Base-by-base conservation (phyloP, 2,797 vertebrate genomes). In the Parotocinclus haroldoi region DNA sequence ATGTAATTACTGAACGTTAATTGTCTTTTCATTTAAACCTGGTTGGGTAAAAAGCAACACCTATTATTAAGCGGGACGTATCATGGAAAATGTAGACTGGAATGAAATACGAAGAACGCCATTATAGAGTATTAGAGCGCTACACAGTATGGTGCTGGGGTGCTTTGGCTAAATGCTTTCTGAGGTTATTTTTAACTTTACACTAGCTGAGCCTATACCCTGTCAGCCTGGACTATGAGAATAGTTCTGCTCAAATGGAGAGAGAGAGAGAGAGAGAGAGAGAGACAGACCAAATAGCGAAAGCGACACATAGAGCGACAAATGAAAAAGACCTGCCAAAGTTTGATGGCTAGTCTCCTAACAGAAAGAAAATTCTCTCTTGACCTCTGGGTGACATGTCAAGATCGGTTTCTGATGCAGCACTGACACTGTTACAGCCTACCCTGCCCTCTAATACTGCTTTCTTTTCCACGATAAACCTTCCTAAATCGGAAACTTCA, bases 101-200 rank as follows among this genome's bases (percentile, higher is more conserved):
- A 70, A 64, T 51, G 54, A 76, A 57, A 73, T 44, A 16, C 71
- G 51, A 73, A 54, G 58, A 57, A 58, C 50, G 7, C 11, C 40
- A 44, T 44, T 27, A 27, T 5, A 27, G 27, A 5, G 27, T 27
- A 27, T 27, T 27, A 27, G 27, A 27, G 27, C 5, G 27, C 27
- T 27, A 27, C 27, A 27, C 27, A 27, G 27, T 2, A 27, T 5
- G 78, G 77, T 79, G 9, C 40, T 42, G 8, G 9, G 10, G 10
- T 7, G 10, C 40, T 77, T 81, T 39, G 44, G 74, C 78, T 83
- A 76, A 73, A 75, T 64, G 49, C 40, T 42, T 13, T 68, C 59
- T 46, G 49, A 48, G 77, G 83, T 9, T 71, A 68, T 58, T 54
- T 72, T 58, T 66, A 14, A 37, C 27, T 27, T 27, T 5, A 27